Percentiles rank a stretch among this genome's conserved stretches.
Evolutionary conservation across 2,113 vertebrate species (phyloP).

Genomic region (Dipodomys stephensi): DNA sequence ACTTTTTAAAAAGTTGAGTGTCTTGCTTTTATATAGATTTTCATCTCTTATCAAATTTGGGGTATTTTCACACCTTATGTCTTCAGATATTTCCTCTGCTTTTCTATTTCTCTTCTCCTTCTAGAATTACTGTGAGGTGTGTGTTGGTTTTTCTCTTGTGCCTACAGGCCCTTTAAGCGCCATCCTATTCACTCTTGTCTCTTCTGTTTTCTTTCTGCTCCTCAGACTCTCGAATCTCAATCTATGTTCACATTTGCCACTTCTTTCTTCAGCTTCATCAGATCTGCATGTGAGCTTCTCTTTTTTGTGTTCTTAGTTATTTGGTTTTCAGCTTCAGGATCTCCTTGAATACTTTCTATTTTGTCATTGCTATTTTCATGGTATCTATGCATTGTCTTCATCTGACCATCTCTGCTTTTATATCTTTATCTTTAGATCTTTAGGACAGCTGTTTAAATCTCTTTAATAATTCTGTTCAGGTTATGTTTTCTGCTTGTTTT

Average conservation of each 20-base stretch:
- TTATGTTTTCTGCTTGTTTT: neutral
- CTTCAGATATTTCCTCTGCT: neutral
- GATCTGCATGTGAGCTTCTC: neutral
- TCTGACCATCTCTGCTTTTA: neutral
- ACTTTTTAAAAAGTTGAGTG: neutral
- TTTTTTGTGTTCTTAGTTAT: neutral
- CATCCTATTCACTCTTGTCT: neutral
- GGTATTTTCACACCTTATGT: neutral
- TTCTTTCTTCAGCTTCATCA: slow-evolving; percentile 5
- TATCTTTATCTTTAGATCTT: neutral
- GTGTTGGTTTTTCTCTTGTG: no score
- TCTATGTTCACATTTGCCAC: neutral
- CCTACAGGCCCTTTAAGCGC: no score
- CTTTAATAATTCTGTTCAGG: neutral
- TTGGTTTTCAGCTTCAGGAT: neutral
- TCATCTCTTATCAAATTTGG: neutral
- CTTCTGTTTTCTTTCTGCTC: neutral
- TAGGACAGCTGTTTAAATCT: neutral
- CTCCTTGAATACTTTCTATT: neutral
- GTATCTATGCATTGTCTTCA: neutral
- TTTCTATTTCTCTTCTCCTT: neutral
- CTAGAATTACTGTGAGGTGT: neutral
- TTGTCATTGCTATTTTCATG: neutral
- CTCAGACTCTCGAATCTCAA: neutral
- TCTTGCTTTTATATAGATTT: neutral